These are phyloP conservation scores for Stegodyphus dumicola DNA, from an alignment of 1,140 invertebrate genomes.

Conservation along the genomic window DNA sequence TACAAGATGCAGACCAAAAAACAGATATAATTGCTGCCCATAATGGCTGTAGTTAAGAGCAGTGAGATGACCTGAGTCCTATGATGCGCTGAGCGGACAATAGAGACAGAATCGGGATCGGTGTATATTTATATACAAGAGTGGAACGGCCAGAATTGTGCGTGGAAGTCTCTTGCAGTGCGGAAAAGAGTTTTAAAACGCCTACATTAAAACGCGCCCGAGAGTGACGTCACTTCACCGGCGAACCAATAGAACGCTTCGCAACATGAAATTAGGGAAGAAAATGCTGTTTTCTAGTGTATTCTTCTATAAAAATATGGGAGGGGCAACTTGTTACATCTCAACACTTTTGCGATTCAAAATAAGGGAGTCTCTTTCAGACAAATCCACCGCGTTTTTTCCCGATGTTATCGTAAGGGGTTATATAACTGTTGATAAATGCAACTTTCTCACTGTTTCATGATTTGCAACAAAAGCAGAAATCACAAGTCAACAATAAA, in stretches of 20 bases:
- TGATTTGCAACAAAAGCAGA: too few relatives aligned
- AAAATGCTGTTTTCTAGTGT: constrained; percentile 15
- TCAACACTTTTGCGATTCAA: constrained; percentile 16
- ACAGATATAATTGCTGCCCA: constrained; percentile 26
- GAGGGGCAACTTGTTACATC: constrained; percentile 43
- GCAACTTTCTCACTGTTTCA: too few relatives aligned
- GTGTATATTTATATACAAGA: constrained; percentile 45
- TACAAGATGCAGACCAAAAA: constrained; percentile 6
- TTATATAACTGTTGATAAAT: too few relatives aligned
- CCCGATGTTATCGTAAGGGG: too few relatives aligned
- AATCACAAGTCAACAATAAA: too few relatives aligned
- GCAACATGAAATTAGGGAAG: constrained; percentile 24
- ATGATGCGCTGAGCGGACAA: not conserved
- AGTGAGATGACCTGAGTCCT: not conserved
- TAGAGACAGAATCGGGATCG: not conserved
- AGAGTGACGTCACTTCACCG: constrained; percentile 42
- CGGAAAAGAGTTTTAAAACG: constrained; percentile 56
- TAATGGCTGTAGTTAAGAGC: not conserved
- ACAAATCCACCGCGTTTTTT: too few relatives aligned
- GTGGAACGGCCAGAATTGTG: constrained; percentile 29
- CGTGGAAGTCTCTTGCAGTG: constrained; percentile 37
- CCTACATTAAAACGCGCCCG: constrained; percentile 51
- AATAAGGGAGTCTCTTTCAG: constrained; percentile 31
- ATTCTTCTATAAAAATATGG: constrained; percentile 37
- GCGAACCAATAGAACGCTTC: constrained; percentile 3